phyloP scores from a whole-genome alignment of 1,140 invertebrate genomes.

The Drosophila kurseongensis region DNA sequence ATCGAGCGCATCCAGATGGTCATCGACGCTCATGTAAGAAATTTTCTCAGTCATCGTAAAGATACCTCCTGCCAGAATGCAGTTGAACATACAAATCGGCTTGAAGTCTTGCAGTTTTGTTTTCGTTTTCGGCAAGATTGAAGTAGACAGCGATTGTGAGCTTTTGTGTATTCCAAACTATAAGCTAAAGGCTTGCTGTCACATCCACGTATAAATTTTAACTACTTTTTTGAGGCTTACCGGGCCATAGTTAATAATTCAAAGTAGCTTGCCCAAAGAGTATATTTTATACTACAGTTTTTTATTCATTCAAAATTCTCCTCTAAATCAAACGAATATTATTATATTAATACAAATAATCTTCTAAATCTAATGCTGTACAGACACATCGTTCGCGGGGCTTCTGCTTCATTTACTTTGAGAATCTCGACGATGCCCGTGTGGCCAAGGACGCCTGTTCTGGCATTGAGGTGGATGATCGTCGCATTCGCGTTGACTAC shows the following conservation, averaged over 20 bases:
- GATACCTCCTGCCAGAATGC: constrained; percentile 1
- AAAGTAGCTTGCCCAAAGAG: no score
- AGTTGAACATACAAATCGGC: not conserved
- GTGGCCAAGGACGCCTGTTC: constrained; percentile 97
- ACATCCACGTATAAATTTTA: constrained; percentile 29
- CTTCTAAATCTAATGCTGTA: not conserved
- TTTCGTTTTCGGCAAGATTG: constrained; percentile 53
- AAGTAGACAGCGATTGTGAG: constrained; percentile 62
- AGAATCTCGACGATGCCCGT: constrained; percentile 94
- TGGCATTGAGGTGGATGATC: constrained; percentile 97
- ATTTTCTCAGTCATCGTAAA: accelerated
- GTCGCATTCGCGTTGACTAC: constrained; percentile 97
- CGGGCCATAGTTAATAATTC: no score
- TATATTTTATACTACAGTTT: no score
- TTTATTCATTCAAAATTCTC: no score
- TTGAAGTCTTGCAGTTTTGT: constrained; percentile 13
- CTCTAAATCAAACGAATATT: no score
- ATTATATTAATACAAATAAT: not conserved
- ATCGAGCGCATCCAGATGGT: constrained; percentile 98
- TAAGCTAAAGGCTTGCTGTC: constrained; percentile 70
- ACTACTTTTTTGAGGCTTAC: no score
- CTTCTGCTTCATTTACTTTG: constrained; percentile 99
- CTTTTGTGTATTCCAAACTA: constrained; percentile 43
- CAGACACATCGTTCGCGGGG: constrained; percentile 96
- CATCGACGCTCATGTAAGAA: constrained; percentile 95